A percentile compares a stretch with the other conserved stretches of the same genome.
phyloP scores from a whole-genome alignment of 2,797 vertebrate species.

The Dromococcyx pavoninus region DNA sequence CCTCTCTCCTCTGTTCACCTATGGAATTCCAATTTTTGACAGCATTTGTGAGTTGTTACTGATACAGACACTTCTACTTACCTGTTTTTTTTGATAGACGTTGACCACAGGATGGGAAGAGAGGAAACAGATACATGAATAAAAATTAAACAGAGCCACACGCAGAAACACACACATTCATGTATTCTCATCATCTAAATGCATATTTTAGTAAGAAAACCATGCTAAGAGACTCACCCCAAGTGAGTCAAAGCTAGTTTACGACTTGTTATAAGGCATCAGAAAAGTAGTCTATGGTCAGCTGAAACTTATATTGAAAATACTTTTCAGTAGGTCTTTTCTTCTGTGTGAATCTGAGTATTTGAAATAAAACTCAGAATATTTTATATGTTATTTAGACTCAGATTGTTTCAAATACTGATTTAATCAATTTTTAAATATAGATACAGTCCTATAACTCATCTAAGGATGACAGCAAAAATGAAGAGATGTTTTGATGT shows the following conservation, averaged over 20 bases:
- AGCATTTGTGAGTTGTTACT: background rate
- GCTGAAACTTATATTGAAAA: background rate
- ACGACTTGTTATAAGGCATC: background rate
- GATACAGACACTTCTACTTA: rapidly evolving
- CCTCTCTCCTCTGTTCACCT: background rate
- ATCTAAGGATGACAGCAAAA: background rate
- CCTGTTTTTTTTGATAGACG: background rate
- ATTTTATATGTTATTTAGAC: background rate
- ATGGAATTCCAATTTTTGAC: background rate
- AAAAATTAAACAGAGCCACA: background rate
- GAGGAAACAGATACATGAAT: background rate
- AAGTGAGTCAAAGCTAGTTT: background rate
- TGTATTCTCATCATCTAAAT: background rate
- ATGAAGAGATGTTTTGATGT: background rate
- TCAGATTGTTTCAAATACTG: background rate
- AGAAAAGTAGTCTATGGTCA: background rate
- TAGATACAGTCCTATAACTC: background rate
- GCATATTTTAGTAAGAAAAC: background rate
- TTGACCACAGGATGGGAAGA: background rate
- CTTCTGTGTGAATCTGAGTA: background rate
- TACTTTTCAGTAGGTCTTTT: background rate
- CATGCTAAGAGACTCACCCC: background rate
- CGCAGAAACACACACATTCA: background rate
- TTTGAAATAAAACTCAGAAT: background rate
- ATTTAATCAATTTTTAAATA: background rate